Evolutionary conservation across 2,797 vertebrate genomes (phyloP).

Genomic region (Prionace glauca): DNA sequence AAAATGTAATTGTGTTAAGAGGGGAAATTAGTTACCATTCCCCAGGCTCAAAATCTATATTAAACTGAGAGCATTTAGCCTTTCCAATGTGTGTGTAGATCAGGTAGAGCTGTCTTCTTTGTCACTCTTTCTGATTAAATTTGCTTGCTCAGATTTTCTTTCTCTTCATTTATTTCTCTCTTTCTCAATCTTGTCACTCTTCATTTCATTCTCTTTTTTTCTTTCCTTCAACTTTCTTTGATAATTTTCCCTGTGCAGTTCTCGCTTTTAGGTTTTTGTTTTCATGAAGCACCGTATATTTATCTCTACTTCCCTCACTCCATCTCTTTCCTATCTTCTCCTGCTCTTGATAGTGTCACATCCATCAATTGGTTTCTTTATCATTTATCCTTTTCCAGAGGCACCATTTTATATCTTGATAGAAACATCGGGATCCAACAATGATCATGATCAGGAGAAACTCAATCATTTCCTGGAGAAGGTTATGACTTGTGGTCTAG

Average conservation of each 20-base stretch:
- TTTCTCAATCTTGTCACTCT: background rate
- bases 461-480: constrained; percentile 73
- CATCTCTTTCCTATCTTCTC: background rate
- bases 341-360: background rate
- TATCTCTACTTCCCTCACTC: background rate
- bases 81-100: background rate
- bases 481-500: constrained; percentile 64
- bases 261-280: background rate
- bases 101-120: background rate
- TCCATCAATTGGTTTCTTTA: background rate
- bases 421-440: constrained; percentile 81
- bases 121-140: background rate
- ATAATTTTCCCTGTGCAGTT: background rate
- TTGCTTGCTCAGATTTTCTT: background rate
- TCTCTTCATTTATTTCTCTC: background rate
- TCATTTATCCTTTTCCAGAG: constrained; percentile 55
- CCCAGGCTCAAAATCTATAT: background rate
- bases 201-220: background rate
- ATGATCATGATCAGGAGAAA: constrained; percentile 76
- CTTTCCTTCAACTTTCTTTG: background rate
- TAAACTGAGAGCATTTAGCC: background rate
- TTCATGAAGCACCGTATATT: background rate
- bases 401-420: constrained; percentile 84
- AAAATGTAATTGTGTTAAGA: background rate
- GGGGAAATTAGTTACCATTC: background rate